Evolutionary conservation across 2,888 invertebrate species (phyloP), one percentile per base, ranked within the genome.

Genomic region (Ariolimax columbianus): DNA sequence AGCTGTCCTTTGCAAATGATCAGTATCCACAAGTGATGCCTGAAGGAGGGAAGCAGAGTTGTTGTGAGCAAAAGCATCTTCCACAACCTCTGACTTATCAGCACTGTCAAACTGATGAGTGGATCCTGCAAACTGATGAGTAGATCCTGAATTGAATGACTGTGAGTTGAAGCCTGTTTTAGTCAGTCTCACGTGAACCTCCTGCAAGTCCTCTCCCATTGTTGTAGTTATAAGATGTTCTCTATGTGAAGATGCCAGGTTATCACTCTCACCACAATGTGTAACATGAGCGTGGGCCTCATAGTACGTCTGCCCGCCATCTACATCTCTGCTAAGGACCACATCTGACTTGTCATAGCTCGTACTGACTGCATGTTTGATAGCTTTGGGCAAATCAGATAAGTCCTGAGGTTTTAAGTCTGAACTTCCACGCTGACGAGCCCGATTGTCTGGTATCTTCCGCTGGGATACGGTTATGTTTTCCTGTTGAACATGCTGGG

Each of bases 401-500:
- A 38, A 1, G 11, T 79, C 30, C 38, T 47, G 47, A 55, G 17
- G 11, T 59, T 33, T 47, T 84, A 84, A 59, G 40, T 72, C 84
- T n/a, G 84, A 47, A 79, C 75, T 63, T 14, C 84, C 82, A n/a
- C 75, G 66, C 51, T 82, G 70, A 55, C 77, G 75, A 43, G 81
- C 85, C 26, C 38, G 55, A 55, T 36, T 70, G 14, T 85, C 83
- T 75, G 77, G 83, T 51, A 80, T 83, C 68, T 79, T 80, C 30
- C 83, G 73, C 80, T 83, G 80, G 7, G 83, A 75, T 26, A 86
- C 19, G 2, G 85, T 80, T 19, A 70, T 72, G 1, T 19, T 51
- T 26, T 80, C 70, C 43, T 43, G 72, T 55, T 77, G 70, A 23
- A 66, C 55, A 43, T 55, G 19, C 23, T 66, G 66, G 40, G 40